Evolutionary conservation across 2,113 vertebrate species (phyloP).

Genomic region (Rynchops niger): DNA sequence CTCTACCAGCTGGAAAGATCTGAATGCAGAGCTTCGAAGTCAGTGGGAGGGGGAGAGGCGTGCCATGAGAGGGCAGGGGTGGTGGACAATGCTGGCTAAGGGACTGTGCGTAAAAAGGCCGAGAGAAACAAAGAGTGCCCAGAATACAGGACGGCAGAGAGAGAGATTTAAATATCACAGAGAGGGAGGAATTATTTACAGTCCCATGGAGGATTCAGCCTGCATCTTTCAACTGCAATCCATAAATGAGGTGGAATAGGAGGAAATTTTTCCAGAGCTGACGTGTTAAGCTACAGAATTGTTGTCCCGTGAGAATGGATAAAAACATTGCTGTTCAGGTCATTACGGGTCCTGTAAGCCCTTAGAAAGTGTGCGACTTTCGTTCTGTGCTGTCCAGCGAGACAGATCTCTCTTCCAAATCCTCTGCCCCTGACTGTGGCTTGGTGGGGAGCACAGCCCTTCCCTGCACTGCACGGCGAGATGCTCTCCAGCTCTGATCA

Average conservation of each 20-base stretch:
- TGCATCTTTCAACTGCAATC: neutral
- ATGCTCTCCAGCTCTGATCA: neutral
- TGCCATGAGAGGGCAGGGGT: neutral
- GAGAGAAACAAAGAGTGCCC: neutral
- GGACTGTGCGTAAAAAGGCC: rapidly evolving
- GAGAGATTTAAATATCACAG: neutral
- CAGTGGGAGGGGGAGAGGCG: neutral
- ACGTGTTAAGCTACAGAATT: neutral
- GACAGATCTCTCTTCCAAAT: neutral
- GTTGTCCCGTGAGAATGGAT: neutral
- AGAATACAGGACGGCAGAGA: neutral
- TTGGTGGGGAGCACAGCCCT: neutral
- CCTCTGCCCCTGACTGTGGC: neutral
- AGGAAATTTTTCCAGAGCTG: neutral
- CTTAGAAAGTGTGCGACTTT: neutral
- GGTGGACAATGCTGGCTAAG: neutral
- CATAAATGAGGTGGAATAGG: neutral
- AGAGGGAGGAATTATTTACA: neutral
- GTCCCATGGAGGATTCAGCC: neutral
- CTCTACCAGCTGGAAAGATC: neutral
- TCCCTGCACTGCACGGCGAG: neutral
- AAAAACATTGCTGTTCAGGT: neutral
- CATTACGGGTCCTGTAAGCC: neutral
- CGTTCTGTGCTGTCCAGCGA: neutral
- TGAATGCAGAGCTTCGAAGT: neutral